phyloP scores from a whole-genome alignment of 2,113 vertebrate genomes.

The Platysternon megacephalum region DNA sequence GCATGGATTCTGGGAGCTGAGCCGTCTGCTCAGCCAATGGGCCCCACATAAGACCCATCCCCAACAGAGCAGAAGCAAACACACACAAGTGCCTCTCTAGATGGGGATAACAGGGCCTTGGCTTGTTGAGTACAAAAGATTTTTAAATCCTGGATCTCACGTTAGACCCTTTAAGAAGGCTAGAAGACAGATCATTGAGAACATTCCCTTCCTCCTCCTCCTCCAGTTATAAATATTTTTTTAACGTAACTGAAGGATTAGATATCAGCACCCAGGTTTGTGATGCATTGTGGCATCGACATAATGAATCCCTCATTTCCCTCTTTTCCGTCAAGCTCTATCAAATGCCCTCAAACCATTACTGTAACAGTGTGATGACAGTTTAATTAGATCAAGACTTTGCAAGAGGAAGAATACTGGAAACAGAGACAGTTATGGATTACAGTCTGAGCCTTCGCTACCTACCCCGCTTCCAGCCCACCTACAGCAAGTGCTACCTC shows the following conservation, averaged over 20 bases:
- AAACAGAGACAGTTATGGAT: conserved; percentile 40
- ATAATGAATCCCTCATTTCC: conserved; percentile 62
- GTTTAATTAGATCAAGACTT: conserved; percentile 72
- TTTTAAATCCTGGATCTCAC: neutral
- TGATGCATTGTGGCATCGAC: conserved; percentile 25
- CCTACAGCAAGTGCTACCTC: neutral
- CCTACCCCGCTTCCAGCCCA: neutral
- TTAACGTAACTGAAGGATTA: conserved; percentile 51
- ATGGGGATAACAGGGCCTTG: neutral
- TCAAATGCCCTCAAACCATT: conserved; percentile 57
- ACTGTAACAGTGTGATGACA: conserved; percentile 64
- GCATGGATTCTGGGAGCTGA: neutral
- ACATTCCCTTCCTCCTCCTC: neutral
- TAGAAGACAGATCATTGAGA: conserved; percentile 17
- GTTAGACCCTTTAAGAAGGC: neutral
- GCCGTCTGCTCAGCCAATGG: neutral
- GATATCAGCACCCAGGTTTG: conserved; percentile 29
- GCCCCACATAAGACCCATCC: neutral
- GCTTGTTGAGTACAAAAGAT: neutral
- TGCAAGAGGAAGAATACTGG: neutral
- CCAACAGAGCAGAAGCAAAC: fast-evolving
- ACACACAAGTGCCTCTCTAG: neutral
- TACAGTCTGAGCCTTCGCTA: conserved; percentile 9
- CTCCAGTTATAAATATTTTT: conserved; percentile 8
- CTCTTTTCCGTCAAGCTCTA: conserved; percentile 39